Evolutionary conservation across 2,888 invertebrate species (phyloP).

Genomic region (Steinernema carpocapsae): DNA sequence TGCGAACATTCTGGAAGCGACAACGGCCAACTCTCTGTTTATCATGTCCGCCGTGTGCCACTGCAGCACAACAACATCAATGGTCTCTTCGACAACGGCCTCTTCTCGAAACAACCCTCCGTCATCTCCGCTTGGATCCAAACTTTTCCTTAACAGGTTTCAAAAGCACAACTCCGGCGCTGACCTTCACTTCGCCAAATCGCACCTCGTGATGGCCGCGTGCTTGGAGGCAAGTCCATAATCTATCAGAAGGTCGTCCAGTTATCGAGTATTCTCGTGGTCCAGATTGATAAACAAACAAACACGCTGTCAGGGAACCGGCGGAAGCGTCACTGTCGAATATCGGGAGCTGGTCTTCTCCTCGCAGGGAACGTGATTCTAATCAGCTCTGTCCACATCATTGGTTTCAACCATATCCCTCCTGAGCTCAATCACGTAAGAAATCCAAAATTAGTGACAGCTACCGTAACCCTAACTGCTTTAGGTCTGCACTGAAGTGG

Average conservation of each 20-base stretch:
- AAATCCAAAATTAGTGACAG: neutral
- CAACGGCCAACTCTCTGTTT: slow-evolving; percentile 91
- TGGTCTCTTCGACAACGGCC: slow-evolving; percentile 80
- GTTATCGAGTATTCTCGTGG: slow-evolving; percentile 88
- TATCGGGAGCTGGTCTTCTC: slow-evolving; percentile 42
- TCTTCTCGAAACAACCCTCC: slow-evolving; percentile 93
- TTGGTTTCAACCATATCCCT: slow-evolving; percentile 61
- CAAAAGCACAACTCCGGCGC: slow-evolving; percentile 84
- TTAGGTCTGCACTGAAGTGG: slow-evolving; percentile 46
- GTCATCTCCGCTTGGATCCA: slow-evolving; percentile 89
- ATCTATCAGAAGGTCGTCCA: slow-evolving; percentile 87
- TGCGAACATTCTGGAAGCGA: too few relatives aligned
- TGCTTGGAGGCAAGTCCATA: slow-evolving; percentile 82
- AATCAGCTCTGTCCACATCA: slow-evolving; percentile 60
- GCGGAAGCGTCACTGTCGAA: slow-evolving; percentile 38
- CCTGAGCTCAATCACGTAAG: slow-evolving; percentile 62
- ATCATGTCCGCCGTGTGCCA: slow-evolving; percentile 98
- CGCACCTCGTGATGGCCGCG: slow-evolving; percentile 97
- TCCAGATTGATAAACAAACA: slow-evolving; percentile 71
- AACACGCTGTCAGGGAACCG: slow-evolving; percentile 46
- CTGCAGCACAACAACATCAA: slow-evolving; percentile 86
- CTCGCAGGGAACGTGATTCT: slow-evolving; percentile 58
- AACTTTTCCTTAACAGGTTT: slow-evolving; percentile 83
- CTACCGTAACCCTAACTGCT: neutral
- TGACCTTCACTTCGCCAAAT: slow-evolving; percentile 92